Evolutionary conservation across 92 coral and sea anemone species (phyloP), one percentile per base, ranked within the genome.

Genomic region (Siderastrea siderea): DNA sequence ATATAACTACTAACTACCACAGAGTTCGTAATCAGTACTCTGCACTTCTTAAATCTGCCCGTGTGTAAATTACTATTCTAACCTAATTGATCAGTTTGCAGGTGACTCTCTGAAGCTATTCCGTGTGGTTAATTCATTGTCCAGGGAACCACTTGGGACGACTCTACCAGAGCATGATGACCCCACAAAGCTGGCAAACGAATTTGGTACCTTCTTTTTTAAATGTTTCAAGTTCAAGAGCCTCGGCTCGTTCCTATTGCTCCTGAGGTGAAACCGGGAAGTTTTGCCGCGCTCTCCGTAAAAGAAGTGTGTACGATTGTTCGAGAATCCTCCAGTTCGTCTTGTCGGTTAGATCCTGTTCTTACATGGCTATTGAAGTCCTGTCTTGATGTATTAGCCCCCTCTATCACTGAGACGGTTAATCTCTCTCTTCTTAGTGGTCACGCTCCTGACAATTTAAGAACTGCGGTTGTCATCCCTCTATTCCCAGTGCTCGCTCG

Each of bases 271-370:
- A 86, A 68, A 12, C 47, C 78, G 77, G 85, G 57, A 54, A 59
- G n/a, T 38, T 72, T 84, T 64, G 52, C 78, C 13, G 5, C 70
- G 68, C 63, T 85, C 38, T 78, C 84, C 9, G 69, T 53, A 11
- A 84, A 91, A 61, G 88, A 80, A 46, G 75, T 81, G 43, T 55
- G 64, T 71, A 55, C 43, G 58, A 76, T 86, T 47, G 87, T 91
- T 63, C 66, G 43, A 55, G 55, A 49, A 55, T 81, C 88, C 14
- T 83, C 87, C 49, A 78, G 88, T 71, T 85, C 86, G 12, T 50
- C 57, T 69, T 91, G 92, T 72, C 83, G 74, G 79, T 60, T 92
- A 52, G 95, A 92, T 82, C 88, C 92, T 26, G 68, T 86, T 70
- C 94, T 91, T 9, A 79, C 81, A 2, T 86, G 87, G 84, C 84